These are phyloP conservation scores for Bubo blakistoni DNA, from an alignment of 2,113 vertebrate genomes.

Conservation along the genomic window DNA sequence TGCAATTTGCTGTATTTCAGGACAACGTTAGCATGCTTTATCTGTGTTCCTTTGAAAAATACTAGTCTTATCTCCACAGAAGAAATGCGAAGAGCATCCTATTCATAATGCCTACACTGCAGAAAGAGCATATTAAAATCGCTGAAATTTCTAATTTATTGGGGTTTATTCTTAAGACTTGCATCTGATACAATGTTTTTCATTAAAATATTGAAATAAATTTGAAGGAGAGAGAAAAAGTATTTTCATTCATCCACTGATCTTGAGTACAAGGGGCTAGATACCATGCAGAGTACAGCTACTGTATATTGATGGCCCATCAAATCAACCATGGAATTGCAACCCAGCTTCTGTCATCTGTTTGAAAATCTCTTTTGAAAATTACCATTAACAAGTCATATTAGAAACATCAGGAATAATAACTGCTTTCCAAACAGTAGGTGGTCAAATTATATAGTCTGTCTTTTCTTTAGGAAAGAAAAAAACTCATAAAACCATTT, in stretches of 20 bases:
- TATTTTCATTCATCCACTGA: neutral
- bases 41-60: constrained; percentile 15
- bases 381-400: neutral
- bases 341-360: neutral
- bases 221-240: neutral
- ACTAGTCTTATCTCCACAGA: neutral
- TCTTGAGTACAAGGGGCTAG: neutral
- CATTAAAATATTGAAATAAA: constrained; percentile 16
- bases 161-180: neutral
- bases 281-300: neutral
- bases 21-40: constrained; percentile 12
- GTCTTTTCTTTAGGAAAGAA: neutral
- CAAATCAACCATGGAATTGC: neutral
- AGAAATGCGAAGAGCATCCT: neutral
- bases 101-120: neutral
- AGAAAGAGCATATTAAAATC: neutral
- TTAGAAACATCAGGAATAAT: constrained; percentile 5
- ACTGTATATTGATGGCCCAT: neutral
- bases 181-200: neutral
- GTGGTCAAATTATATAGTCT: neutral
- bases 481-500: neutral
- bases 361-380: neutral
- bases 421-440: neutral
- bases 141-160: neutral
- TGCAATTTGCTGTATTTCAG: neutral